phyloP scores from a whole-genome alignment of 2,113 vertebrate genomes.

The Diadophis punctatus region DNA sequence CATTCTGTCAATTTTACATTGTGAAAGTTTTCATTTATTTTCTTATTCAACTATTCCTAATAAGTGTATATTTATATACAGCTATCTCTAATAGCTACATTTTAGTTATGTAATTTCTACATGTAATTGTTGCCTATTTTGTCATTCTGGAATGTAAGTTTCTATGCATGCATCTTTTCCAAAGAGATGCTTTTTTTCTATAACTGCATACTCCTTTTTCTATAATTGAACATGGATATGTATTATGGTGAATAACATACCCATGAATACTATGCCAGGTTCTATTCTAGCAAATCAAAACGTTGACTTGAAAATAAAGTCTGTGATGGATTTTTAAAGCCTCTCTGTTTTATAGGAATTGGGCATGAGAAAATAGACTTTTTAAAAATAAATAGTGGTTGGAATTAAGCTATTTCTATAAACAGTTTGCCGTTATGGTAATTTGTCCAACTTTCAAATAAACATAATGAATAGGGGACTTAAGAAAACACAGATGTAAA shows the following conservation, averaged over 20 bases:
- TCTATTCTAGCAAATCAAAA: not conserved
- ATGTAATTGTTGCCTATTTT: not conserved
- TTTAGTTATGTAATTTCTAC: not conserved
- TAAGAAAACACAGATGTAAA: not conserved
- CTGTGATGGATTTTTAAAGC: not conserved
- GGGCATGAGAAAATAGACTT: not conserved
- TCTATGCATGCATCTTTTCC: not conserved
- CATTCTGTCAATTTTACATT: not conserved
- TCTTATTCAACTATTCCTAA: not conserved
- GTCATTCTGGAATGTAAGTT: not conserved
- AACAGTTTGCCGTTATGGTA: constrained; percentile 28
- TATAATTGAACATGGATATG: not conserved
- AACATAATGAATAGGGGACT: not conserved
- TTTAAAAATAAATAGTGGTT: constrained; percentile 17
- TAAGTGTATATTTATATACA: not conserved
- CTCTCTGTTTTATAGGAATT: accelerated
- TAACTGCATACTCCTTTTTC: not conserved
- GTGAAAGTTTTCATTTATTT: not conserved
- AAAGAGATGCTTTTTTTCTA: not conserved
- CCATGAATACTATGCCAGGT: not conserved
- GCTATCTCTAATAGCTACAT: not conserved
- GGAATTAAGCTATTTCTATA: constrained; percentile 22
- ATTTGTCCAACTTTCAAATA: not conserved
- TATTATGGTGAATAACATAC: not conserved
- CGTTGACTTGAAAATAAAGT: not conserved